Conservation (phyloP, 2,113 vertebrate species). For the Raphicerus campestris region DNA sequence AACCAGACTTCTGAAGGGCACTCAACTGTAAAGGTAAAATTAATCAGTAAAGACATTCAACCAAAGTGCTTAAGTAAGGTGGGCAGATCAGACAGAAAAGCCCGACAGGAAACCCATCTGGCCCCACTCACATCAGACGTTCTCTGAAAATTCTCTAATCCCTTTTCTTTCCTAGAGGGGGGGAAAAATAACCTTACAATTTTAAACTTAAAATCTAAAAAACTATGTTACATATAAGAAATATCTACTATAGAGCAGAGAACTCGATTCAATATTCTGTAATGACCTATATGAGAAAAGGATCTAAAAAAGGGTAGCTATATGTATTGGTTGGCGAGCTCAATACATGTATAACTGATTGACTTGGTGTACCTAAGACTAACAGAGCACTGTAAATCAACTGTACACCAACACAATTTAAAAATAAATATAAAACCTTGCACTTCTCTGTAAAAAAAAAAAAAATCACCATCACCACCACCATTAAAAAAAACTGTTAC, state of each 20-base stretch:
- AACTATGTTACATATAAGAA: not conserved
- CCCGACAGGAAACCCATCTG: not conserved
- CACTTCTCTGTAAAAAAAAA: not conserved
- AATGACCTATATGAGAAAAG: not conserved
- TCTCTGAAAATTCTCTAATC: not conserved
- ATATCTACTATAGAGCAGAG: not conserved
- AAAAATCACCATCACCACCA: not conserved
- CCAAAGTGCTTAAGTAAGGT: not conserved
- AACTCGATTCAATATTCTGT: not conserved
- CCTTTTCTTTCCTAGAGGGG: not conserved
- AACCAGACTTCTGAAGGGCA: slow-evolving; percentile 55
- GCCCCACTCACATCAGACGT: not conserved
- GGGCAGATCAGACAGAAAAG: not conserved
- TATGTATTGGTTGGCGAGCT: not conserved
- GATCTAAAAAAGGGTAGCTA: not conserved
- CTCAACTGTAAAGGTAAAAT: not conserved
- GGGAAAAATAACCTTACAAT: not conserved
- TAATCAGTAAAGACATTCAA: slow-evolving; percentile 36
- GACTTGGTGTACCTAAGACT: not conserved
- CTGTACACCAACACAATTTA: not conserved
- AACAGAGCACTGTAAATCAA: not conserved
- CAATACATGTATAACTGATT: not conserved
- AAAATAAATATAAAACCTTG: not conserved
- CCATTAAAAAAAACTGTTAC: not conserved
- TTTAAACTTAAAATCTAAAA: not conserved